phyloP scores from a whole-genome alignment of 2,797 vertebrate genomes.

The Parauchenoglanis punctatus region DNA sequence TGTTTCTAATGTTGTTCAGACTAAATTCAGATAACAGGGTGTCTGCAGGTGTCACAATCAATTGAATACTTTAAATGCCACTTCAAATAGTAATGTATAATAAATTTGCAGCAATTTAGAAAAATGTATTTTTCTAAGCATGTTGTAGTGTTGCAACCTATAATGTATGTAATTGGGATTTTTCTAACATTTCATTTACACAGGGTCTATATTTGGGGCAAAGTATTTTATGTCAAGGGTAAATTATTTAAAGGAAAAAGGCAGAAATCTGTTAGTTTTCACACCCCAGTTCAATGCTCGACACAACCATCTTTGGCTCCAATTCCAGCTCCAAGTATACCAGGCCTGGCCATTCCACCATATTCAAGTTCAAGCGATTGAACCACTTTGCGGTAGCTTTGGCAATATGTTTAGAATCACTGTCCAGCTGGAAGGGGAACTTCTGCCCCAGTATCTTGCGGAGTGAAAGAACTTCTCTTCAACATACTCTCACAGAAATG shows the following conservation, averaged over 20 bases:
- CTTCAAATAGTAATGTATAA: background rate
- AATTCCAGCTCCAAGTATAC: background rate
- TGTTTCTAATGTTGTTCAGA: constrained; percentile 62
- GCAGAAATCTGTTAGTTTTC: background rate
- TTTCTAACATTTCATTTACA: background rate
- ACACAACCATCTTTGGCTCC: background rate
- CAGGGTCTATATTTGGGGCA: background rate
- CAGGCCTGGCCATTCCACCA: background rate
- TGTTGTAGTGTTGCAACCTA: background rate
- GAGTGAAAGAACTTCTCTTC: background rate
- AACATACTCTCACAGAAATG: background rate
- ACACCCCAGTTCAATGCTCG: background rate
- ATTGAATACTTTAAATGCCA: background rate
- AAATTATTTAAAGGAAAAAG: background rate
- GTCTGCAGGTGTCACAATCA: background rate
- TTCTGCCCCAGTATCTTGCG: background rate
- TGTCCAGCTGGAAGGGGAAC: background rate
- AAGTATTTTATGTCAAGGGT: background rate
- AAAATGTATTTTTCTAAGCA: background rate
- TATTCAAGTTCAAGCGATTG: background rate
- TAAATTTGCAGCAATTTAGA: background rate
- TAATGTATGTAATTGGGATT: background rate
- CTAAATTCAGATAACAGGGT: constrained; percentile 33
- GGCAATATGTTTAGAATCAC: background rate
- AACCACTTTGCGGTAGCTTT: background rate